Evolutionary conservation across 2,113 vertebrate species (phyloP).

Genomic region (Ictidomys tridecemlineatus): DNA sequence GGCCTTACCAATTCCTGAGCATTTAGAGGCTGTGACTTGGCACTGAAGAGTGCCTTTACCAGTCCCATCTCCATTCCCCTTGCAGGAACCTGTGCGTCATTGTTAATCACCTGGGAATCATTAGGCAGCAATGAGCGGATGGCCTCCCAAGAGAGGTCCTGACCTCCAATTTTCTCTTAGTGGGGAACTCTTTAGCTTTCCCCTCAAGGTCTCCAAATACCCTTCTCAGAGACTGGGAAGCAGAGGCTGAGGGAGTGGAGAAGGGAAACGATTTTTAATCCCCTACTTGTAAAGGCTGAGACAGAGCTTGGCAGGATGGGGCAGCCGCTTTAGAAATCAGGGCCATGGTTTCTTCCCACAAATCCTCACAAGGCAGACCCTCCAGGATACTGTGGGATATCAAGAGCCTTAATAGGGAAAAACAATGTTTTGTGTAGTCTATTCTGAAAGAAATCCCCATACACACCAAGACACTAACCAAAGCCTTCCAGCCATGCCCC

Average conservation of each 20-base stretch:
- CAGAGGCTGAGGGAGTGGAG: background rate
- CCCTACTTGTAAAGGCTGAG: background rate
- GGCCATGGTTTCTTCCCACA: background rate
- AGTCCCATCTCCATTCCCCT: background rate
- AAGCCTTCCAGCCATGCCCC: background rate
- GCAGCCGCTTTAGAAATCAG: background rate
- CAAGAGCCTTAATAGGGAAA: background rate
- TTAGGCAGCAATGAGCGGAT: background rate
- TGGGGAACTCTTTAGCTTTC: conserved; percentile 8
- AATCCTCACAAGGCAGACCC: background rate
- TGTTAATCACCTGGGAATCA: background rate
- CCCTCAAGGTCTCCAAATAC: background rate
- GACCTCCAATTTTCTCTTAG: background rate
- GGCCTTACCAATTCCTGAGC: background rate
- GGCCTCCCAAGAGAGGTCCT: background rate
- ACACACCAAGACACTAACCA: background rate
- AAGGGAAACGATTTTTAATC: background rate
- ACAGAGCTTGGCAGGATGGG: rapidly evolving
- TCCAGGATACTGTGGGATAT: background rate
- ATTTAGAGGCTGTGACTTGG: background rate
- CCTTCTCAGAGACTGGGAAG: background rate
- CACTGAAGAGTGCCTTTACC: background rate
- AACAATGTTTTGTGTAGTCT: background rate
- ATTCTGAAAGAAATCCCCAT: background rate
- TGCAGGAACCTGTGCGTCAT: background rate